These are phyloP conservation scores for Kryptolebias ocellatus DNA, from an alignment of 2,797 vertebrate genomes.

Conservation along the genomic window DNA sequence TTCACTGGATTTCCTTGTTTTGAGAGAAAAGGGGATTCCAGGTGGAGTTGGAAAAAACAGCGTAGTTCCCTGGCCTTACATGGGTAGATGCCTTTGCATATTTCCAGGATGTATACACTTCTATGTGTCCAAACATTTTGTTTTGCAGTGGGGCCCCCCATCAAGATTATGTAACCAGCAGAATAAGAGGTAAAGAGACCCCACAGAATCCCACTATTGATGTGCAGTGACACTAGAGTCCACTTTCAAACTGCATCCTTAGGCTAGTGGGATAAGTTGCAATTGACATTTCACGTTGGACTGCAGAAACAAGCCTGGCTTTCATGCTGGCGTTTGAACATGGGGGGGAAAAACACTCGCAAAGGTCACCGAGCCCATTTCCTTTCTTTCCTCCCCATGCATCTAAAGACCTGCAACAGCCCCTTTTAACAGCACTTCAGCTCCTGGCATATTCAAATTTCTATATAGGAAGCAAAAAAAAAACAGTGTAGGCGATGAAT, in stretches of 20 bases:
- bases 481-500: constrained; percentile 34
- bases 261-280: constrained; percentile 85
- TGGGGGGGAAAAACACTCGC: constrained; percentile 83
- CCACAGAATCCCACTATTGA: constrained; percentile 70
- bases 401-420: constrained; percentile 79
- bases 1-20: constrained; percentile 54
- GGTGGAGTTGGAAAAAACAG: constrained; percentile 2
- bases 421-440: constrained; percentile 75
- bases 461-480: constrained; percentile 66
- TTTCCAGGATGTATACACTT: constrained; percentile 27
- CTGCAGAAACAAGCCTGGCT: constrained; percentile 87
- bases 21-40: constrained; percentile 52
- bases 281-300: constrained; percentile 86
- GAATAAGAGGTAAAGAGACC: constrained; percentile 60
- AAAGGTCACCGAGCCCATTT: constrained; percentile 90
- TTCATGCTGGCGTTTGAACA: constrained; percentile 88
- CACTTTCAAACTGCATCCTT: constrained; percentile 84
- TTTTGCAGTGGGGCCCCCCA: constrained; percentile 19
- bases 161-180: constrained; percentile 16
- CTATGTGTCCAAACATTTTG: constrained; percentile 22
- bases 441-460: constrained; percentile 75
- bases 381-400: constrained; percentile 75
- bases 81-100: constrained; percentile 15
- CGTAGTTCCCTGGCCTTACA: constrained; percentile 33
- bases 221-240: constrained; percentile 80